Percentiles rank a stretch among this genome's conserved stretches.
Evolutionary conservation across 1,140 invertebrate species (phyloP).

Genomic region (Aphaenogaster rudis): DNA sequence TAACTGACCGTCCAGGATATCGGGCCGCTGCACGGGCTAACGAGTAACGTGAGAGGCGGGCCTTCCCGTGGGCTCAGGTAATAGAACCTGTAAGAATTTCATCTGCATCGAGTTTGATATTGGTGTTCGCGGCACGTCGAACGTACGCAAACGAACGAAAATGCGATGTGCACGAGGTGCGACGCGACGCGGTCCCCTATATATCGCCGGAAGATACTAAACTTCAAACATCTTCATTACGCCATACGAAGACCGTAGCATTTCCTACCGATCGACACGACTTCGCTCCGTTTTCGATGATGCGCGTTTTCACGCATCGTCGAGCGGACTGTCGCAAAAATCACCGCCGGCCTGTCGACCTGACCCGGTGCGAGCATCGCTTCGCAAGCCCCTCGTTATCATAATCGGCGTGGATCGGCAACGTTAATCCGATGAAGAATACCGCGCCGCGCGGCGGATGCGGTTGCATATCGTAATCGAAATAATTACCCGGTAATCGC

Average conservation of each 20-base stretch:
- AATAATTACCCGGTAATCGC: conserved; percentile 49
- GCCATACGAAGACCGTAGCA: no score
- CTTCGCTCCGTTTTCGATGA: neutral
- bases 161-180: neutral
- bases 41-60: conserved; percentile 83
- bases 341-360: conserved; percentile 4
- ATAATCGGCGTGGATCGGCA: conserved; percentile 44
- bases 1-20: conserved; percentile 86
- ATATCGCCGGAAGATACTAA: neutral
- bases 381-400: conserved; percentile 43
- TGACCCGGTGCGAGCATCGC: neutral
- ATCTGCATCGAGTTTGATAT: conserved; percentile 86
- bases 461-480: conserved; percentile 36
- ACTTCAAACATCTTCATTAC: neutral
- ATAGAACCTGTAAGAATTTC: conserved; percentile 85
- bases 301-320: neutral
- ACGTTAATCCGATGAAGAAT: conserved; percentile 39
- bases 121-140: conserved; percentile 67
- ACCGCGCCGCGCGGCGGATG: conserved; percentile 24
- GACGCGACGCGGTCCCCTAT: neutral
- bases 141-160: conserved; percentile 44
- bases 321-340: conserved; percentile 33
- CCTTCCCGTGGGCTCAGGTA: conserved; percentile 85
- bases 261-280: neutral
- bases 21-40: conserved; percentile 84